Evolutionary conservation across 2,888 invertebrate genomes (phyloP), one percentile per base, ranked within the genome.

Genomic region (Campoplex capitator): DNA sequence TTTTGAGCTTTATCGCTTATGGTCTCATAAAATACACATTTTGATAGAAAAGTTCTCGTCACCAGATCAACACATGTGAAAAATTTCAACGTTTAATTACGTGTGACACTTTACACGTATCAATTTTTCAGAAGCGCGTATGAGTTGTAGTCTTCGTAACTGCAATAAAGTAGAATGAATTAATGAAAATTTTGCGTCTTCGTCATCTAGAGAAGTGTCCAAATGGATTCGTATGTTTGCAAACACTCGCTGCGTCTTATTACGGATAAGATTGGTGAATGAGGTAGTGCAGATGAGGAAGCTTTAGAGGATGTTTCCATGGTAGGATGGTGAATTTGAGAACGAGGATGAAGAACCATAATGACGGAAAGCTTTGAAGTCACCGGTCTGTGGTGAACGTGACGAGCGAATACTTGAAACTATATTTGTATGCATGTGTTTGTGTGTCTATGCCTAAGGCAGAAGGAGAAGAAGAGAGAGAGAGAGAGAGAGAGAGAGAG

Each of bases 191-290:
- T 79, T 56, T 54, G 71, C 67, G 45, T 56, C 71, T 83, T 76
- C 76, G 75, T 83, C 78, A 75, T 67, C 42, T 51, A n/a, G 79
- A 11, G 67, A 76, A 73, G 35, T 73, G 62, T 62, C 51, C 75
- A 54, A 88, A 86, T 58, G 28, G 11, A 58, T 62, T 62, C 32
- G 62, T 62, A 32, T 62, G 6, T 62, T 62, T 77, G 89, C 90
- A 91, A 92, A 91, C 91, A 89, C 85, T 88, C 65, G 76, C 67
- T 84, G 74, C 88, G 87, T 91, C 91, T 92, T 91, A 90, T 91
- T 91, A 90, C 89, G 86, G 78, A 68, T 79, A 83, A 83, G 68
- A 75, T 23, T n/a, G 42, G 70, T 51, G 56, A 70, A 42, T 70
- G 38, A 65, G 84, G n/a, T 54, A 78, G 78, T 8, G 8, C 32